phyloP scores from a whole-genome alignment of 2,888 invertebrate genomes.

The Lepetodrilus schrolli region DNA sequence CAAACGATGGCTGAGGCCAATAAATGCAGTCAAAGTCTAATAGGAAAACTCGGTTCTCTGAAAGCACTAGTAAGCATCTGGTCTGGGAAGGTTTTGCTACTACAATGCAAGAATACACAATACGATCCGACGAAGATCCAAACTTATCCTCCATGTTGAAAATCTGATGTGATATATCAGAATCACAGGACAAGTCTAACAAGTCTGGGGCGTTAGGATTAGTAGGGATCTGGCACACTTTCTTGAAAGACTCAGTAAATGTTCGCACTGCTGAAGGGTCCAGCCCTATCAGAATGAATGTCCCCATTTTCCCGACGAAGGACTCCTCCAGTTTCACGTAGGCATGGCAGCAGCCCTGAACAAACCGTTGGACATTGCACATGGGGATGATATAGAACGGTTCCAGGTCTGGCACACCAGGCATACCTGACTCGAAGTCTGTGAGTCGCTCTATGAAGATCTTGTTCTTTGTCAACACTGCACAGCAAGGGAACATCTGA shows the following conservation, averaged over 20 bases:
- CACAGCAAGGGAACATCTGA: slow-evolving; percentile 60
- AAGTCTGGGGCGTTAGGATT: slow-evolving; percentile 41
- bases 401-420: slow-evolving; percentile 62
- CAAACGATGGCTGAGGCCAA: slow-evolving; percentile 69
- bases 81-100: slow-evolving; percentile 42
- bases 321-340: slow-evolving; percentile 71
- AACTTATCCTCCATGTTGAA: slow-evolving; percentile 54
- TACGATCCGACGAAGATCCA: slow-evolving; percentile 57
- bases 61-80: slow-evolving; percentile 61
- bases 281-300: slow-evolving; percentile 63
- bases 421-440: slow-evolving; percentile 48
- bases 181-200: slow-evolving; percentile 54
- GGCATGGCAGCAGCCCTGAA: slow-evolving; percentile 66
- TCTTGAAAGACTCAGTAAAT: slow-evolving; percentile 45
- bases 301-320: slow-evolving; percentile 68
- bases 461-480: slow-evolving; percentile 58
- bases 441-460: slow-evolving; percentile 61
- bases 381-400: slow-evolving; percentile 68
- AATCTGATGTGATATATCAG: slow-evolving; percentile 57
- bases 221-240: neutral
- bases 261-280: slow-evolving; percentile 59
- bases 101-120: slow-evolving; percentile 54
- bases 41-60: slow-evolving; percentile 66
- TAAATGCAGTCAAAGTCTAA: slow-evolving; percentile 60
- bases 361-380: slow-evolving; percentile 67